A percentile compares a stretch with the other conserved stretches of the same genome.
Evolutionary conservation across 2,888 invertebrate species (phyloP).

Genomic region (Drosophila imparisetae): DNA sequence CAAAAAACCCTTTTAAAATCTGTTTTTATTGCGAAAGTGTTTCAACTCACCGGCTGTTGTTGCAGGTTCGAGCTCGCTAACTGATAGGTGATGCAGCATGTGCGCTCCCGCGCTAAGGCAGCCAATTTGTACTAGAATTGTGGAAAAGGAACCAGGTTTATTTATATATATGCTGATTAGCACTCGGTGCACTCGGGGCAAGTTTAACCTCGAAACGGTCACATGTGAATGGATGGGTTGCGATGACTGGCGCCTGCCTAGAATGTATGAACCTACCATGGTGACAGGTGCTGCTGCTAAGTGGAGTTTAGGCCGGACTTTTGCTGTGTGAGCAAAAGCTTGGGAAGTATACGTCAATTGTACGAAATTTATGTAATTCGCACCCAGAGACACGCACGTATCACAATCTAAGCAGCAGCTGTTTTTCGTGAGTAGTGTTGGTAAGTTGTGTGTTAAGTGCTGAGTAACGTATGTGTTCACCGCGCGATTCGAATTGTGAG

Average conservation of each 20-base stretch:
- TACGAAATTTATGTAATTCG: slow-evolving; percentile 83
- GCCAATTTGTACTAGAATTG: slow-evolving; percentile 79
- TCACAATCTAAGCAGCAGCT: slow-evolving; percentile 59
- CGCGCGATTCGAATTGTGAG: slow-evolving; percentile 36
- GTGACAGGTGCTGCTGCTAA: slow-evolving; percentile 45
- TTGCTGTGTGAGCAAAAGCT: slow-evolving; percentile 43
- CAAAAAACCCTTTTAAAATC: neutral
- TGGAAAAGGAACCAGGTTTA: slow-evolving; percentile 19
- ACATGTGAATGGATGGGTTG: slow-evolving; percentile 46
- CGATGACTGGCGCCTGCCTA: neutral
- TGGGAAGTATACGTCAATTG: slow-evolving; percentile 56
- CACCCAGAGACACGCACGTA: slow-evolving; percentile 60
- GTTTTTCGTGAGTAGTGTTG: slow-evolving; percentile 59
- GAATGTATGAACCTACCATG: slow-evolving; percentile 75
- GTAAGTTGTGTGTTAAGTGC: slow-evolving; percentile 38
- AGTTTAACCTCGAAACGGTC: slow-evolving; percentile 70
- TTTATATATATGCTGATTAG: slow-evolving; percentile 7
- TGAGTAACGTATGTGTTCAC: slow-evolving; percentile 31
- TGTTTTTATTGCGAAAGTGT: neutral
- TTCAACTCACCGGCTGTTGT: slow-evolving; percentile 73
- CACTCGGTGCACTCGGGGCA: neutral
- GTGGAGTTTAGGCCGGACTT: slow-evolving; percentile 45
- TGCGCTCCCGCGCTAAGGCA: slow-evolving; percentile 70
- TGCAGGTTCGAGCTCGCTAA: slow-evolving; percentile 68
- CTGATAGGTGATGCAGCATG: slow-evolving; percentile 65